Conservation (phyloP, 2,113 vertebrate genomes). For the Lepus americanus region DNA sequence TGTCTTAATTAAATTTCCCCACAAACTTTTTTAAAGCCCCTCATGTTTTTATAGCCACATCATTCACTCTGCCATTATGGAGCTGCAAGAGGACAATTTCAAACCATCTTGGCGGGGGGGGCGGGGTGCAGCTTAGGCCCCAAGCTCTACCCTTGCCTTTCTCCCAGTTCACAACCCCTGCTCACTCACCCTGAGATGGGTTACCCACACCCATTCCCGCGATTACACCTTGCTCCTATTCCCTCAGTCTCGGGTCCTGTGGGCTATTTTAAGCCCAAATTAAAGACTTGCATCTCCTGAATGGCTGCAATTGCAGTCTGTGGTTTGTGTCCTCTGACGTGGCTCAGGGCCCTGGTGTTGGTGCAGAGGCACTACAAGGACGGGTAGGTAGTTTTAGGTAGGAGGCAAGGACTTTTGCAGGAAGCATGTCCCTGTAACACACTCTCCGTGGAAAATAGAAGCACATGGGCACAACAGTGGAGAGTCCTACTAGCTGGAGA, state of each 20-base stretch:
- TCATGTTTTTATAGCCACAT: neutral
- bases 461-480: neutral
- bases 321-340: conserved; percentile 66
- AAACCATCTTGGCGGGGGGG: neutral
- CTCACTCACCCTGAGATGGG: neutral
- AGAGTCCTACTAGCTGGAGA: neutral
- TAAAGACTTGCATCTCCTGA: conserved; percentile 59
- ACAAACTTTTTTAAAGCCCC: too few species aligned
- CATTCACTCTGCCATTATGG: neutral
- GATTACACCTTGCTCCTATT: conserved; percentile 1
- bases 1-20: too few species aligned
- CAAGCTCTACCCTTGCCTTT: neutral
- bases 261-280: conserved; percentile 74
- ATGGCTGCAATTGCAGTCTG: conserved; percentile 59
- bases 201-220: neutral
- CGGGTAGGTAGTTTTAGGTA: conserved; percentile 29
- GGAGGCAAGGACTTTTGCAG: neutral
- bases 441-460: conserved; percentile 44
- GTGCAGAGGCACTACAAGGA: rapidly evolving
- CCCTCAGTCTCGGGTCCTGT: conserved; percentile 42
- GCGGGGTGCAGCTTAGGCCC: neutral
- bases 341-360: conserved; percentile 25
- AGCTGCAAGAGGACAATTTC: conserved; percentile 3
- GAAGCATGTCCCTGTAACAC: neutral
- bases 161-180: neutral